A percentile compares a stretch with the other conserved stretches of the same genome.
These are phyloP conservation scores for Calvadosia cruxmelitensis DNA, from an alignment of 30 jellyfish, hydroid and myxozoan species.

Conservation along the genomic window DNA sequence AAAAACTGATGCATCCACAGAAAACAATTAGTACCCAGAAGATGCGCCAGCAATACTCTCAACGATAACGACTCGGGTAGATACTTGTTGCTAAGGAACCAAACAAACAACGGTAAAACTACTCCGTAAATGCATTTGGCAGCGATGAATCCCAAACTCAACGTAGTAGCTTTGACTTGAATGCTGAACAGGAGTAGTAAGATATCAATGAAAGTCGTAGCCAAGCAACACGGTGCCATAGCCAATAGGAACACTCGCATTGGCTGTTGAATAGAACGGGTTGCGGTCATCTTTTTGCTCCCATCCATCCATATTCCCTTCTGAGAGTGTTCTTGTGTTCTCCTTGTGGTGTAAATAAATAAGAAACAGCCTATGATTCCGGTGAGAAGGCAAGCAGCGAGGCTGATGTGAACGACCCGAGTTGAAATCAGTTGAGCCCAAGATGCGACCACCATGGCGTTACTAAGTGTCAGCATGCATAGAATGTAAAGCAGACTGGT, in stretches of 20 bases:
- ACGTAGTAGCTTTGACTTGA: conserved; percentile 10
- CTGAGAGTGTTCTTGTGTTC: too few relatives aligned
- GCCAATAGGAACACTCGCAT: conserved; percentile 39
- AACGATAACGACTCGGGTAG: conserved; percentile 17
- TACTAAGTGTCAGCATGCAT: too few relatives aligned
- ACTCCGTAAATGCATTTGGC: conserved; percentile 31
- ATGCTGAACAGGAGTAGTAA: conserved; percentile 25
- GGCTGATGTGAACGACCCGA: too few relatives aligned
- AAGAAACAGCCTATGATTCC: too few relatives aligned
- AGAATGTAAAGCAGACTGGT: too few relatives aligned
- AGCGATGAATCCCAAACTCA: conserved; percentile 20
- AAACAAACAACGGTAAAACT: conserved; percentile 26
- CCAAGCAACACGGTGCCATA: conserved; percentile 26
- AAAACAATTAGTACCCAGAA: conserved; percentile 35
- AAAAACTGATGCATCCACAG: conserved; percentile 42
- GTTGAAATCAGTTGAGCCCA: too few relatives aligned
- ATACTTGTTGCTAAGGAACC: conserved; percentile 21
- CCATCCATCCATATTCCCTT: too few relatives aligned
- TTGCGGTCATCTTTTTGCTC: too few relatives aligned
- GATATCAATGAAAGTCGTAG: conserved; percentile 24
- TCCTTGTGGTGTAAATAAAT: too few relatives aligned
- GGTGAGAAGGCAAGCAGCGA: too few relatives aligned
- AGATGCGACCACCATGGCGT: too few relatives aligned
- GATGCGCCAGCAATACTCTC: conserved; percentile 28
- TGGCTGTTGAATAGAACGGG: too few relatives aligned